Base-by-base conservation (phyloP, 2,113 vertebrate genomes). In the Diphyllodes magnificus region DNA sequence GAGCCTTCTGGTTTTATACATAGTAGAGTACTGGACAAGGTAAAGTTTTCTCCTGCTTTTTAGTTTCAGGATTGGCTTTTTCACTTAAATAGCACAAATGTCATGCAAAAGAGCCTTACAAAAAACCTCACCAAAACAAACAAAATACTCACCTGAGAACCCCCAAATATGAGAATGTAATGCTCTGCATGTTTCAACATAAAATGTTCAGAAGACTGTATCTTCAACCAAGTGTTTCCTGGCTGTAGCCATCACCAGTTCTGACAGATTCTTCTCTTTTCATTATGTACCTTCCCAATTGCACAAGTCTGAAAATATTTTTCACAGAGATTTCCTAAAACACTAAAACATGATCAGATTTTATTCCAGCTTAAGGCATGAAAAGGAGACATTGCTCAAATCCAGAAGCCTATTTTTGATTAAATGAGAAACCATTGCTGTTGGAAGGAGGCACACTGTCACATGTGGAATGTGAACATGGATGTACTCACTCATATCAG, bases 381-480 rank as follows among this genome's bases (percentile, higher is more conserved):
- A 80, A 85, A 50, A 64, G 33, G 18, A 79, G 25, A 28, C 21
- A 27, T 5, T 42, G 39, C 50, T 53, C 23, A 84, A 57, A 70
- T 75, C 8, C 35, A 37, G 35, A 69, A 63, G 16, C 10, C 18
- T 35, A 16, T 17, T 59, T 86, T 10, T 35, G 35, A 70, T 59
- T 50, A 63, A 40, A 37, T 19, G 11, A 63, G 44, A 66, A 61
- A 39, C 1, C 13, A 11, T 0, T 45, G 35, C 23, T 53, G 31
- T 13, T 60, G 37, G 49, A 60, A 88, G 44, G 10, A 90, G 49
- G 25, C 22, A 65, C 19, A 17, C 1, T 42, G 27, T 23, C 40
- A 49, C 1, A 5, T 5, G 13, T 15, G 18, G 45, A 56, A 75
- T 0, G 2, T 3, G 25, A 56, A 57, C 22, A 22, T 0, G 9